A percentile compares a stretch with the other conserved stretches of the same genome.
These are phyloP conservation scores for Cryptotermes secundus DNA, from an alignment of 1,140 invertebrate genomes.

Conservation along the genomic window DNA sequence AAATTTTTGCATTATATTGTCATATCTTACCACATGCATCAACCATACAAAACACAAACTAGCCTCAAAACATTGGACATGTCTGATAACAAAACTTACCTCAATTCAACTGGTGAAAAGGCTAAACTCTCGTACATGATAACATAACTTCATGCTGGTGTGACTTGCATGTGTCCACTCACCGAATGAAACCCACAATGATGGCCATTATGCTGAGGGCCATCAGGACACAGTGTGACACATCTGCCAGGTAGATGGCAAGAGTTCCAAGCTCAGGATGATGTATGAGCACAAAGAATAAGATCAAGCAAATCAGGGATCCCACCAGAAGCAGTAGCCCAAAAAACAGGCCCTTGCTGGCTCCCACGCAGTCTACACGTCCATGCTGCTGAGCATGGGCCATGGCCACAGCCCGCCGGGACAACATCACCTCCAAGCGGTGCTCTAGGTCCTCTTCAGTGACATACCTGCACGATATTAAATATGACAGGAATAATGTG, in stretches of 20 bases:
- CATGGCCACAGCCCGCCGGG: slow-evolving; percentile 75
- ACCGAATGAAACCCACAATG: slow-evolving; percentile 85
- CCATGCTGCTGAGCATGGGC: slow-evolving; percentile 73
- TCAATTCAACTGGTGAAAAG: no score
- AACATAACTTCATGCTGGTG: no score
- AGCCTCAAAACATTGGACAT: no score
- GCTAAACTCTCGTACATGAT: no score
- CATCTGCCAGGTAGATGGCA: slow-evolving; percentile 87
- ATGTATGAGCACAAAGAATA: slow-evolving; percentile 91
- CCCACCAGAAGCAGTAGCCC: slow-evolving; percentile 85
- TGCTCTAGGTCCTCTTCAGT: slow-evolving; percentile 83
- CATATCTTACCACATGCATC: no score
- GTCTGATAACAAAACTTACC: no score
- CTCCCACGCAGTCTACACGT: slow-evolving; percentile 87
- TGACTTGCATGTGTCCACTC: slow-evolving; percentile 40
- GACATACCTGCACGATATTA: slow-evolving; percentile 55
- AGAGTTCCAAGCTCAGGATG: slow-evolving; percentile 75
- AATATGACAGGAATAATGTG: neutral
- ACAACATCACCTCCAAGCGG: slow-evolving; percentile 78
- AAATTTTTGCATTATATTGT: no score
- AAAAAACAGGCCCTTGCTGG: slow-evolving; percentile 91
- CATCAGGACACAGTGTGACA: slow-evolving; percentile 86
- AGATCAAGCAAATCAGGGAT: slow-evolving; percentile 88
- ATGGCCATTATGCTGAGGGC: slow-evolving; percentile 84
- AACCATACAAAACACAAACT: no score